Base-by-base conservation (phyloP, 37 sponge, comb jelly and placozoan genomes). In the Agelas oroides region DNA sequence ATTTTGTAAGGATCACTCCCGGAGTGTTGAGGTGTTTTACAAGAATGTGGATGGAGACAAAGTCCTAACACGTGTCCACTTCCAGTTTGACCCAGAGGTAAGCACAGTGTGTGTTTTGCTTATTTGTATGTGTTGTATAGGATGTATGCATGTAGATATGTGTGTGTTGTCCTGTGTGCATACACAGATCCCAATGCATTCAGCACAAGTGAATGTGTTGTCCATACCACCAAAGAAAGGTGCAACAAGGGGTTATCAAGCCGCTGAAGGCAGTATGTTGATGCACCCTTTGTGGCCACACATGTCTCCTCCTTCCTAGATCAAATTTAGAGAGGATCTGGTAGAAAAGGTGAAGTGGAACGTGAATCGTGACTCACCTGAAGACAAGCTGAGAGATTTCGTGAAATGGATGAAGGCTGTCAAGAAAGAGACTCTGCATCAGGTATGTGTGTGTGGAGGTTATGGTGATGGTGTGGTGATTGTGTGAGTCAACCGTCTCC, bases 371-470 rank as follows among this genome's bases (percentile, higher is more conserved):
- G 92, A 92, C 59, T 88, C 90, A 27, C 80, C 91, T 21, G 87
- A 87, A 32, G 91, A 96, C 79, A 96, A 96, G 63, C 85, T 93
- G 54, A 70, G 96, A 28, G 96, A 93, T 39, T 90, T 93, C 36
- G 71, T 93, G 21, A 83, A 93, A 25, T 93, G 91, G 91, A 85
- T 87, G 79, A 67, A 82, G 67, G 85, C 88, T 32, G 82, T 94
- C 55, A 87, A 84, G 64, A 87, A 71, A 52, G 91, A 94, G 27
- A 79, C 82, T 40, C 20, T 53, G 1, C 92, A 91, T 78, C 77
- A 77, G 71, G 92, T 91, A 28, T 59, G 74, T 27, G 54, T 33
- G 19, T 2, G 58, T 75, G 41, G 64, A 13, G 64, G 3, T 3
- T 8, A 46, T 8, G 46, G 46, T 46, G 46, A 46, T 3, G 46